Percentiles rank a stretch among this genome's conserved stretches.
phyloP scores from a whole-genome alignment of 92 coral and sea anemone species.

The Zoanthus sansibaricus region DNA sequence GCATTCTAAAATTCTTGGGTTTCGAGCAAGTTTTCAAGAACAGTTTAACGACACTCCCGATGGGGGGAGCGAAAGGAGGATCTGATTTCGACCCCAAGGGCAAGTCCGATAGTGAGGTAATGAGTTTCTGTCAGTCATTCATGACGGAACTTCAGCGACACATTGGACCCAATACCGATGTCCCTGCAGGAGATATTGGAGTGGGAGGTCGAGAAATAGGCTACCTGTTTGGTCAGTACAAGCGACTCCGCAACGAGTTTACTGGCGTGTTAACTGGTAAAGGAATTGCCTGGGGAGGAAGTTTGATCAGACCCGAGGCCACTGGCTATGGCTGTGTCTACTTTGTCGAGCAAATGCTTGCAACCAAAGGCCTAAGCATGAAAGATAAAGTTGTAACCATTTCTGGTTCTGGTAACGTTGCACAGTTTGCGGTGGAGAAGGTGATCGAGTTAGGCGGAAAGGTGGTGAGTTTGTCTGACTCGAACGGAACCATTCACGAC shows the following conservation, averaged over 20 bases:
- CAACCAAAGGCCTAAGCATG: conserved; percentile 68
- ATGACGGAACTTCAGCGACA: conserved; percentile 90
- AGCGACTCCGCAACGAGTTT: conserved; percentile 89
- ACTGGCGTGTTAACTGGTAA: conserved; percentile 91
- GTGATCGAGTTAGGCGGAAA: conserved; percentile 80
- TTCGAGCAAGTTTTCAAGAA: conserved; percentile 92
- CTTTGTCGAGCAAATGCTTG: conserved; percentile 81
- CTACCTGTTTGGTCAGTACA: conserved; percentile 88
- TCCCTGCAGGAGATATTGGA: conserved; percentile 94
- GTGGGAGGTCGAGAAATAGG: conserved; percentile 93
- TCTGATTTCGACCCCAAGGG: conserved; percentile 94
- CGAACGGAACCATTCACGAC: conserved; percentile 81
- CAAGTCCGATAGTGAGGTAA: conserved; percentile 85
- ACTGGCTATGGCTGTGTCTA: conserved; percentile 91
- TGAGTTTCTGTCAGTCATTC: conserved; percentile 91
- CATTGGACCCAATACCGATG: conserved; percentile 87
- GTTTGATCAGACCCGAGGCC: conserved; percentile 85
- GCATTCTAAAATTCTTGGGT: conserved; percentile 83
- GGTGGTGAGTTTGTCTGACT: conserved; percentile 84
- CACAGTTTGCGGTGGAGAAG: conserved; percentile 81
- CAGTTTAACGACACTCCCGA: conserved; percentile 87
- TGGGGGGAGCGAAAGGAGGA: conserved; percentile 95
- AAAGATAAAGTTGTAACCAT: conserved; percentile 77
- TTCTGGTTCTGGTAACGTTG: conserved; percentile 92
- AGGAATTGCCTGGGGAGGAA: conserved; percentile 84